These are phyloP conservation scores for Aphodius granarius DNA, from an alignment of 2,888 invertebrate genomes.

Conservation along the genomic window DNA sequence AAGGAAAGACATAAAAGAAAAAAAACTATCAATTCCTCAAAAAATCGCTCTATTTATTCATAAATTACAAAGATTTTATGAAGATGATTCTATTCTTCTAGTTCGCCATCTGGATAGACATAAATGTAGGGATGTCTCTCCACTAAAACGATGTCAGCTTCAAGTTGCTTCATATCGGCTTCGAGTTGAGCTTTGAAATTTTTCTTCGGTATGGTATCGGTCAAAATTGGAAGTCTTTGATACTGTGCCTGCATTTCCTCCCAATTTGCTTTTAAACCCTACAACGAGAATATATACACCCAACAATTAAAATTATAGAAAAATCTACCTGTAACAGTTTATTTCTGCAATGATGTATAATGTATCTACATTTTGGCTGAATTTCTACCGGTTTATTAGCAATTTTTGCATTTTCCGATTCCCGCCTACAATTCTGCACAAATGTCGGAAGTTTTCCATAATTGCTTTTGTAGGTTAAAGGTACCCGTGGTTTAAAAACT, in stretches of 20 bases:
- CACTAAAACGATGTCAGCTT: constrained; percentile 81
- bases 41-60: neutral
- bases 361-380: constrained; percentile 51
- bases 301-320: neutral
- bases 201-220: constrained; percentile 83
- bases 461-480: constrained; percentile 56
- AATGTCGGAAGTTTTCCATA: constrained; percentile 73
- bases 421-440: constrained; percentile 53
- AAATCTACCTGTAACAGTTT: neutral
- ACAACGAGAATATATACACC: constrained; percentile 40
- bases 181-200: constrained; percentile 79
- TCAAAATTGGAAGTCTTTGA: constrained; percentile 81
- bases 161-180: constrained; percentile 74
- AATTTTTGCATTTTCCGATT: constrained; percentile 42
- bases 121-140: constrained; percentile 84
- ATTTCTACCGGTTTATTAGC: constrained; percentile 39
- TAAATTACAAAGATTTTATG: no score
- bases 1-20: no score
- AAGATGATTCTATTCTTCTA: neutral
- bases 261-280: constrained; percentile 84
- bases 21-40: no score
- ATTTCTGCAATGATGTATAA: constrained; percentile 59
- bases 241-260: constrained; percentile 77
- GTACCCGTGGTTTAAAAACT: constrained; percentile 58
- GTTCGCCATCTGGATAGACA: constrained; percentile 60